Evolutionary conservation across 1,140 invertebrate species (phyloP).

Genomic region (Bombus consobrinus): DNA sequence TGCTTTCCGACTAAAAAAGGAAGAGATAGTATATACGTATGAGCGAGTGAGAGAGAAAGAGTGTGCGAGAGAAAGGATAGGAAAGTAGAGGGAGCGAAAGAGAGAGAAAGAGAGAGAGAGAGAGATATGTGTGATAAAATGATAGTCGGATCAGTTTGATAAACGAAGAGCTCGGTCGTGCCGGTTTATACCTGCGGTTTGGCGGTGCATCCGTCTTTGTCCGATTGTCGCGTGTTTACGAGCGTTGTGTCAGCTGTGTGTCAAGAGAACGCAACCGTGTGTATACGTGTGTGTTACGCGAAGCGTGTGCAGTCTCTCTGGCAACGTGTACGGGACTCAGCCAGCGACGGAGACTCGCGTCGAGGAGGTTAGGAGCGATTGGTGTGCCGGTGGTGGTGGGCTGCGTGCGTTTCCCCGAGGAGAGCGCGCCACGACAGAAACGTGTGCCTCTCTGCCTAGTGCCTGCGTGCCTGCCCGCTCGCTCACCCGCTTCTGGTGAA

Average conservation of each 20-base stretch:
- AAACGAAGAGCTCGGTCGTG: slow-evolving; percentile 43
- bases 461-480: slow-evolving; percentile 53
- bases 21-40: slow-evolving; percentile 19
- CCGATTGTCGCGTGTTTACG: slow-evolving; percentile 54
- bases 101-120: slow-evolving; percentile 18
- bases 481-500: slow-evolving; percentile 62
- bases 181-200: slow-evolving; percentile 36
- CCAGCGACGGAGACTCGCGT: slow-evolving; percentile 1
- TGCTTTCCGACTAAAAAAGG: slow-evolving; percentile 1
- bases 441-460: slow-evolving; percentile 64
- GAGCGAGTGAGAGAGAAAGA: not conserved
- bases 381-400: slow-evolving; percentile 58
- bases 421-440: slow-evolving; percentile 64
- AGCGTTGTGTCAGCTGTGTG: slow-evolving; percentile 64
- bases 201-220: slow-evolving; percentile 39
- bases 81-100: not conserved
- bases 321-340: slow-evolving; percentile 37
- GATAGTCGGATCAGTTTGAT: slow-evolving; percentile 50
- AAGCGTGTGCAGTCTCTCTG: slow-evolving; percentile 35
- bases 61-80: slow-evolving; percentile 1
- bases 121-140: slow-evolving; percentile 11
- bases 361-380: slow-evolving; percentile 64
- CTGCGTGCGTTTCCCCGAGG: slow-evolving; percentile 66
- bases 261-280: slow-evolving; percentile 38
- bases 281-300: slow-evolving; percentile 15